Evolutionary conservation across 2,888 invertebrate species (phyloP).

Genomic region (Lithosia quadra): DNA sequence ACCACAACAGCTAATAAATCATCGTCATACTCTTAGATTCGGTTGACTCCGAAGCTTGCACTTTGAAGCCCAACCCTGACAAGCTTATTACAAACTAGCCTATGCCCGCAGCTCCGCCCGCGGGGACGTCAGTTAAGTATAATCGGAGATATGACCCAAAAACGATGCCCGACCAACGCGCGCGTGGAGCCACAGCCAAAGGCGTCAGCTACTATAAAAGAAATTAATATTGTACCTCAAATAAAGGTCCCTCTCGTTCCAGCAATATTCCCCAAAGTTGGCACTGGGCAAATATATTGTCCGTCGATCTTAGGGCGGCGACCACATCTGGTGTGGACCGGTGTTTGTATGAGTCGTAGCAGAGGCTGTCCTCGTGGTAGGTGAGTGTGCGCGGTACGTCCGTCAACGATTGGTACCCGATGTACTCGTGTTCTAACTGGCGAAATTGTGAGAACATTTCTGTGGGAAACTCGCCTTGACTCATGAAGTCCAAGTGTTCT

Average conservation of each 20-base stretch:
- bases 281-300: constrained; percentile 92
- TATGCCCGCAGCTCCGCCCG: too few species aligned
- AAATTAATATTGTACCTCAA: constrained; percentile 83
- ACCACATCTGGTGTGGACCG: constrained; percentile 92
- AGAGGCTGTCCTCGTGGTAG: constrained; percentile 89
- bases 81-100: too few species aligned
- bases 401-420: constrained; percentile 97
- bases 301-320: constrained; percentile 89
- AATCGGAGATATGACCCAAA: too few species aligned
- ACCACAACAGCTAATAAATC: neutral
- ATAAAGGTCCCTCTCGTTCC: constrained; percentile 93
- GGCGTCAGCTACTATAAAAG: neutral
- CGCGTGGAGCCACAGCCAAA: too few species aligned
- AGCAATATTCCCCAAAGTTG: constrained; percentile 94
- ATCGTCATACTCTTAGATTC: too few species aligned
- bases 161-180: too few species aligned
- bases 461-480: constrained; percentile 91
- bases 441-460: constrained; percentile 93
- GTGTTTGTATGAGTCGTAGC: constrained; percentile 86
- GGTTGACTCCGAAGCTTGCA: neutral
- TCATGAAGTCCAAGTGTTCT: constrained; percentile 99
- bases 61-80: too few species aligned
- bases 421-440: constrained; percentile 96
- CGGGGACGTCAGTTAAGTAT: too few species aligned
- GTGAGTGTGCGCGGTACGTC: constrained; percentile 95